These are phyloP conservation scores for Phataginus tricuspis DNA, from an alignment of 2,797 vertebrate species.

Conservation along the genomic window DNA sequence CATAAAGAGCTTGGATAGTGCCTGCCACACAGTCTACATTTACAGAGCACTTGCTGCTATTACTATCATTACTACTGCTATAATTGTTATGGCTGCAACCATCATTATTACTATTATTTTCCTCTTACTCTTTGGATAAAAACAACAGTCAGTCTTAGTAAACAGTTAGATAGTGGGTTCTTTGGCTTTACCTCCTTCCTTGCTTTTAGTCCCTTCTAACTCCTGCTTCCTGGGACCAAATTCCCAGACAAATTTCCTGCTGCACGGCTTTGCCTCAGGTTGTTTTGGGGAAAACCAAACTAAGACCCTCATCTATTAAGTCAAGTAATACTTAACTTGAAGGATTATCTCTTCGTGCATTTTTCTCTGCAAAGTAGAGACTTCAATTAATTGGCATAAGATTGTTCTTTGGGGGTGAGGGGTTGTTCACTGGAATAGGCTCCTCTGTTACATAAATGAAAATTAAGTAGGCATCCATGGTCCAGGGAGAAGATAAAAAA, in stretches of 20 bases:
- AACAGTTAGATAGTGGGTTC: neutral
- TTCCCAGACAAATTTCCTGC: conserved; percentile 6
- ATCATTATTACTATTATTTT: neutral
- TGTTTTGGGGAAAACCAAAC: neutral
- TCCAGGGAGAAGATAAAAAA: neutral
- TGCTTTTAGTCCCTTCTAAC: neutral
- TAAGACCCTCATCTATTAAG: neutral
- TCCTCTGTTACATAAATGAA: neutral
- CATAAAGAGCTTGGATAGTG: neutral
- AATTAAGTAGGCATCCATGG: neutral
- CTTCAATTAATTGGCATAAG: neutral
- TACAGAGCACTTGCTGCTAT: neutral
- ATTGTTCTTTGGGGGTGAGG: neutral
- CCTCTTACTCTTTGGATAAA: neutral
- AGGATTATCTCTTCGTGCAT: neutral
- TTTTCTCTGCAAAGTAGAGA: conserved; percentile 7
- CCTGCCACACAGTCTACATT: neutral
- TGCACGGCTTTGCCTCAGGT: neutral
- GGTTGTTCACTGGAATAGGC: neutral
- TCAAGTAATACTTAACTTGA: neutral
- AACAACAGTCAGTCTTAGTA: neutral
- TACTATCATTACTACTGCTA: neutral
- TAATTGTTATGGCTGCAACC: neutral
- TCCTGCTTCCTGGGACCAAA: neutral
- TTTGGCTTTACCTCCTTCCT: neutral